Percentiles rank a stretch among this genome's conserved stretches.
Evolutionary conservation across 2,888 invertebrate genomes (phyloP).

Genomic region (Cataglyphis altisquamis): DNA sequence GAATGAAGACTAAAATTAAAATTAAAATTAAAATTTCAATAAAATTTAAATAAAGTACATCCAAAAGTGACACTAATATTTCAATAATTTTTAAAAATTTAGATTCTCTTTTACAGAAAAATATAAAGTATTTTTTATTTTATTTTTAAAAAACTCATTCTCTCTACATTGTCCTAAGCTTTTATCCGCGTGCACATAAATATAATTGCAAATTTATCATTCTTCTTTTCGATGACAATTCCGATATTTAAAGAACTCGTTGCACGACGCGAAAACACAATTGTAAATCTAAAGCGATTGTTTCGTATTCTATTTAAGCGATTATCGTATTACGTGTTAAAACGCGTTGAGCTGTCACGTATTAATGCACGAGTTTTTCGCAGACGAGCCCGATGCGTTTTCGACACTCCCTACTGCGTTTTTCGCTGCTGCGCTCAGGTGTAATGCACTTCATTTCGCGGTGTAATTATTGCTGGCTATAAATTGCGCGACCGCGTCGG

Average conservation of each 20-base stretch:
- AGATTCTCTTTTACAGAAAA: not conserved
- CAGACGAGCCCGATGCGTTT: constrained; percentile 16
- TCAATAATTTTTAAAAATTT: not conserved
- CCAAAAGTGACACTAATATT: not conserved
- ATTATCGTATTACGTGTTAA: constrained; percentile 45
- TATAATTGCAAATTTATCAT: constrained; percentile 39
- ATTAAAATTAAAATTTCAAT: not conserved
- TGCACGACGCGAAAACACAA: constrained; percentile 22
- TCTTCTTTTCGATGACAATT: constrained; percentile 22
- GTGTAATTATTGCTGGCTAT: constrained; percentile 49
- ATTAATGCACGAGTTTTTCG: constrained; percentile 26
- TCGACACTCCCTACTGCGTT: constrained; percentile 20
- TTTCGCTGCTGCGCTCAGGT: constrained; percentile 11
- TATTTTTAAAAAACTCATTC: not conserved
- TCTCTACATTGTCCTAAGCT: not conserved
- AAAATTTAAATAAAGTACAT: not conserved
- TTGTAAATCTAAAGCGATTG: constrained; percentile 44
- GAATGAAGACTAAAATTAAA: not conserved
- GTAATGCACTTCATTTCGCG: constrained; percentile 40
- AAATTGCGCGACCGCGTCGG: constrained; percentile 26
- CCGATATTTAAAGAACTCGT: constrained; percentile 45
- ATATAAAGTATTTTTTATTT: not conserved
- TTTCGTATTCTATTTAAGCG: constrained; percentile 28
- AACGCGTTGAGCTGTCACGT: constrained; percentile 18
- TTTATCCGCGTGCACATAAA: not conserved